Base-by-base conservation (phyloP, 2,797 vertebrate species). In the Intellagama lesueurii region DNA sequence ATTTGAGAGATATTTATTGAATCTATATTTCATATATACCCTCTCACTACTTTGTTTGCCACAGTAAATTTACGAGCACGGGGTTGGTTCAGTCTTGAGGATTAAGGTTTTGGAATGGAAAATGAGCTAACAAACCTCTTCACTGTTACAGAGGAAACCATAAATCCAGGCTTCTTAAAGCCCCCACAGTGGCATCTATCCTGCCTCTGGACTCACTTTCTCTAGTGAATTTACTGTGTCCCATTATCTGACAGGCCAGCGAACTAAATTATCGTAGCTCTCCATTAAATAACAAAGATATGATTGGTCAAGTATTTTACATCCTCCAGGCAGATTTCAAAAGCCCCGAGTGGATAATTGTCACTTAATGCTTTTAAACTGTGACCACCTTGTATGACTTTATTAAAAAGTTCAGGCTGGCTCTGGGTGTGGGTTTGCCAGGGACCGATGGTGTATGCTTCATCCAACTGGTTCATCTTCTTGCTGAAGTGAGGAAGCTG, bases 231-330 rank as follows among this genome's bases (percentile, higher is more conserved):
- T 95, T 95, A 94, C 86, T 91, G 85, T 92, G 91, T 30, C 75
- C 90, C 77, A 75, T 90, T 95, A 95, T 56, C 76, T 92, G 92
- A 95, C 90, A 94, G 91, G 85, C 26, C 26, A 89, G 91, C 94
- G 90, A 94, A 96, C 88, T 92, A 91, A 96, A 96, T 96, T 95
- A 95, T 88, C 69, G 60, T 90, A 92, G 73, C 64, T 95, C 81
- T 91, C 92, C 90, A 95, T 96, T 97, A 97, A 96, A 95, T 90
- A 96, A 95, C 92, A 95, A 96, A 93, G 86, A 95, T 95, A 95
- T 94, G 95, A 96, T 92, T 95, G 92, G 92, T 94, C 91, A 89
- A 83, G 60, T 92, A 92, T 91, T 94, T 95, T 94, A 94, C 90
- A 94, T 96, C 95, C 93, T 96, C 90, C 92, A 95, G 93, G 92